Evolutionary conservation across 2,797 vertebrate species (phyloP).

Genomic region (Centroberyx gerrardi): DNA sequence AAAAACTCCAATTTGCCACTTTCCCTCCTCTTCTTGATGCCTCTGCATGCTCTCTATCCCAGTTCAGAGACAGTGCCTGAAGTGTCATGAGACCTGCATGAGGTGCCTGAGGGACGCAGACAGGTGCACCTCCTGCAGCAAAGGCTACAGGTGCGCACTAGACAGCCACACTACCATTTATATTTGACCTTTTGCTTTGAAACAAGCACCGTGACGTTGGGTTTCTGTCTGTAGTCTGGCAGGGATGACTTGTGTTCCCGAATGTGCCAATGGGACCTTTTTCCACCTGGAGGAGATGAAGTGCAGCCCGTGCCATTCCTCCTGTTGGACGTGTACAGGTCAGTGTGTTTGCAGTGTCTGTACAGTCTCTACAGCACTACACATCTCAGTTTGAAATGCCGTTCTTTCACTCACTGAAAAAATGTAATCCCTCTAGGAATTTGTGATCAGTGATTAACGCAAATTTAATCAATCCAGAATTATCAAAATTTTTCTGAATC

Average conservation of each 20-base stretch:
- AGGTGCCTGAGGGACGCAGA: slow-evolving; percentile 87
- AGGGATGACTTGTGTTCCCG: slow-evolving; percentile 89
- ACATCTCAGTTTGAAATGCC: too few relatives aligned
- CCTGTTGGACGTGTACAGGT: slow-evolving; percentile 90
- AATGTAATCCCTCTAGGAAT: too few relatives aligned
- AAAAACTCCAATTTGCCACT: not conserved
- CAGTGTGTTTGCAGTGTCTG: slow-evolving; percentile 18
- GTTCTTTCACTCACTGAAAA: too few relatives aligned
- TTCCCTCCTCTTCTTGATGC: not conserved
- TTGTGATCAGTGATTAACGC: too few relatives aligned
- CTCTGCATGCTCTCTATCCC: slow-evolving; percentile 22
- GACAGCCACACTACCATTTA: not conserved
- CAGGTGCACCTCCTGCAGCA: slow-evolving; percentile 88
- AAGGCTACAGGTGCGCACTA: slow-evolving; percentile 89
- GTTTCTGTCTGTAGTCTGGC: slow-evolving; percentile 82
- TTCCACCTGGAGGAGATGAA: slow-evolving; percentile 87
- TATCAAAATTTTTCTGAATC: too few relatives aligned
- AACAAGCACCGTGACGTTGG: not conserved
- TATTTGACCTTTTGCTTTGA: not conserved
- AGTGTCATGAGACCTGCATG: slow-evolving; percentile 90
- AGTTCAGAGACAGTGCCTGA: slow-evolving; percentile 90
- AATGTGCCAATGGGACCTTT: slow-evolving; percentile 89
- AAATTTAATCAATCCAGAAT: too few relatives aligned
- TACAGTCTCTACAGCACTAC: not conserved
- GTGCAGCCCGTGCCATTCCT: slow-evolving; percentile 87